Evolutionary conservation across 1,140 invertebrate genomes (phyloP).

Genomic region (Drosophila yakuba): DNA sequence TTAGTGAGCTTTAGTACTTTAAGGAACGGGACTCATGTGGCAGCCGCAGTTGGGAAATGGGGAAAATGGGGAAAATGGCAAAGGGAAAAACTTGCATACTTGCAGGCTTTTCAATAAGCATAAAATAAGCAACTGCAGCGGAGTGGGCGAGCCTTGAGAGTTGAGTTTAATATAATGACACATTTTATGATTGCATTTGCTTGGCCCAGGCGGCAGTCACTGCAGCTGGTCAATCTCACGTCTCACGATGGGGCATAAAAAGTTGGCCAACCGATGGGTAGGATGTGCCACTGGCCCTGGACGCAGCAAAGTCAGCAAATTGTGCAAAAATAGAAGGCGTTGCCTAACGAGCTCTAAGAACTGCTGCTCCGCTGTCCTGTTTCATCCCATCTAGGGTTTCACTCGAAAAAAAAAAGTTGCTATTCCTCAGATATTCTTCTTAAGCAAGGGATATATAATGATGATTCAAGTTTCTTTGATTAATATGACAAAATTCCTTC

Average conservation of each 20-base stretch:
- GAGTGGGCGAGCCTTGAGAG: conserved; percentile 12
- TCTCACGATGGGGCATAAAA: conserved; percentile 69
- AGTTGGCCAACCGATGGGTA: conserved; percentile 31
- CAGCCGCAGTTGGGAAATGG: conserved; percentile 1
- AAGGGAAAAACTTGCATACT: conserved; percentile 57
- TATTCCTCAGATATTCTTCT: background rate
- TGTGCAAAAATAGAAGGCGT: conserved; percentile 65
- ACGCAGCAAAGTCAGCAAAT: conserved; percentile 71
- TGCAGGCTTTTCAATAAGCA: conserved; percentile 61
- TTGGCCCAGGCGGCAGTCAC: conserved; percentile 16
- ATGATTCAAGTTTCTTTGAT: too few relatives aligned
- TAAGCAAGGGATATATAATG: background rate
- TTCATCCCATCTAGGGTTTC: conserved; percentile 6
- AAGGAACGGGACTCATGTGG: conserved; percentile 44
- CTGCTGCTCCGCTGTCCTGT: conserved; percentile 9
- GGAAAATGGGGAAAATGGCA: conserved; percentile 24
- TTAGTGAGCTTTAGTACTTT: conserved; percentile 36
- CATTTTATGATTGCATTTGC: conserved; percentile 82
- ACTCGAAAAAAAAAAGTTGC: conserved; percentile 4
- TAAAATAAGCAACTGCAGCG: conserved; percentile 52
- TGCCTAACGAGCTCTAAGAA: conserved; percentile 67
- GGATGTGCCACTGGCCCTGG: conserved; percentile 4
- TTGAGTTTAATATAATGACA: conserved; percentile 77
- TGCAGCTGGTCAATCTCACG: conserved; percentile 80
- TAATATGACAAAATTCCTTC: too few relatives aligned